These are phyloP conservation scores for Xerus inauris DNA, from an alignment of 2,113 vertebrate species.

Conservation along the genomic window DNA sequence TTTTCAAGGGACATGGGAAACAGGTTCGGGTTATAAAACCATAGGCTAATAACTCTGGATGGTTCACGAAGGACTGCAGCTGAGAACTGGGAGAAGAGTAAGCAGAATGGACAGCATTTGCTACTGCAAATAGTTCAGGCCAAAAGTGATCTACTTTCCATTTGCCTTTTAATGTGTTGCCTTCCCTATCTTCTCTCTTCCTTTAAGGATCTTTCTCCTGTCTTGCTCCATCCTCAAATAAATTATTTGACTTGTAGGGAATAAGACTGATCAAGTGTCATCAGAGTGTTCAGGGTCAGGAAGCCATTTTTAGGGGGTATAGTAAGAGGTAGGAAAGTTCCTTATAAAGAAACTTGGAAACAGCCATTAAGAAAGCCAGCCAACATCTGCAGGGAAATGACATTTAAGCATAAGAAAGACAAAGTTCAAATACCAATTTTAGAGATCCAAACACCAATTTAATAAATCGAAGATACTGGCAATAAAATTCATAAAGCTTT, in stretches of 20 bases:
- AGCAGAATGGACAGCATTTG: not conserved
- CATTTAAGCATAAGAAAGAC: not conserved
- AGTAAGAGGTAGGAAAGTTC: not conserved
- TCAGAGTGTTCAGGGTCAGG: not conserved
- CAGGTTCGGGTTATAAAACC: not conserved
- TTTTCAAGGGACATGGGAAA: not conserved
- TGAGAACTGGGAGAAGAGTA: not conserved
- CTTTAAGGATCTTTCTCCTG: not conserved
- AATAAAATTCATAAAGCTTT: not conserved
- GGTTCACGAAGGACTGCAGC: not conserved
- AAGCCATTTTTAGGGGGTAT: not conserved
- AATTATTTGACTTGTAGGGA: not conserved
- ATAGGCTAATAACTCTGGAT: not conserved
- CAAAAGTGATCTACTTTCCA: not conserved
- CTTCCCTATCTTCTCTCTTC: not conserved
- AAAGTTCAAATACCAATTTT: not conserved
- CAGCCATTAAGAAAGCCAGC: not conserved
- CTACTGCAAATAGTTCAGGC: not conserved
- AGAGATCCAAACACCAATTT: slow-evolving; percentile 10
- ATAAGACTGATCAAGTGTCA: not conserved
- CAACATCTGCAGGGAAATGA: not conserved
- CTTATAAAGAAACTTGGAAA: not conserved
- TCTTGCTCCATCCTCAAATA: not conserved
- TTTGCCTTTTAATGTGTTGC: not conserved
- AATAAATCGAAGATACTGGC: not conserved